These are phyloP conservation scores for Oncorhynchus tshawytscha DNA, from an alignment of 2,113 vertebrate genomes.

Conservation along the genomic window DNA sequence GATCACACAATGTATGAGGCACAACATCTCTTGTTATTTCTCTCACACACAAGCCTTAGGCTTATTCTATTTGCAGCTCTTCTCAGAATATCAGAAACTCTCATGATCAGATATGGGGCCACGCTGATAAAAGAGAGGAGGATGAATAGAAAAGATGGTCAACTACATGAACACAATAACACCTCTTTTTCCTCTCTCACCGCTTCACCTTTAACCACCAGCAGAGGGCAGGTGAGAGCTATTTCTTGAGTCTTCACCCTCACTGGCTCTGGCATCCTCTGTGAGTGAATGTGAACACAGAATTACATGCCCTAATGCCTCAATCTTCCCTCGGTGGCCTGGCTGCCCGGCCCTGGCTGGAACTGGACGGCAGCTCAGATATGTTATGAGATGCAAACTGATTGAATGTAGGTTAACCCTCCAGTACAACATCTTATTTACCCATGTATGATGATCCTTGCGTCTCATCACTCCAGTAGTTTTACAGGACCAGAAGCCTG, in stretches of 20 bases:
- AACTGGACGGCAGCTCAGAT: constrained; percentile 27
- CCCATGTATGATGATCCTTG: no score
- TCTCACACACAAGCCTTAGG: not conserved
- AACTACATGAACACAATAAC: not conserved
- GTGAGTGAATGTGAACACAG: constrained; percentile 25
- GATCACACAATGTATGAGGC: not conserved
- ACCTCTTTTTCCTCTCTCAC: not conserved
- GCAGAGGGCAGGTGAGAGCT: constrained; percentile 45
- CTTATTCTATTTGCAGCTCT: constrained; percentile 3
- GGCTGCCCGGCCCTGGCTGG: not conserved
- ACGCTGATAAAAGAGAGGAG: not conserved
- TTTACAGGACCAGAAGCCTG: no score
- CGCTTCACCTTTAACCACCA: constrained; percentile 14
- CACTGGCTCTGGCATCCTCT: constrained; percentile 40
- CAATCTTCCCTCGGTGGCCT: not conserved
- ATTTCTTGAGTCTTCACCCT: not conserved
- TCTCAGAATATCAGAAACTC: not conserved
- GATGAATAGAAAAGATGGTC: not conserved
- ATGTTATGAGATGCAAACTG: not conserved
- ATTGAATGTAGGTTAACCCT: not conserved
- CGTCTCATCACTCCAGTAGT: no score
- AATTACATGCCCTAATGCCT: constrained; percentile 39
- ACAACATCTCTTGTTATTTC: not conserved
- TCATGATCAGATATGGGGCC: not conserved
- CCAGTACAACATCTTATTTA: no score